Evolutionary conservation across 2,888 invertebrate species (phyloP).

Genomic region (Gastrophysa polygoni): DNA sequence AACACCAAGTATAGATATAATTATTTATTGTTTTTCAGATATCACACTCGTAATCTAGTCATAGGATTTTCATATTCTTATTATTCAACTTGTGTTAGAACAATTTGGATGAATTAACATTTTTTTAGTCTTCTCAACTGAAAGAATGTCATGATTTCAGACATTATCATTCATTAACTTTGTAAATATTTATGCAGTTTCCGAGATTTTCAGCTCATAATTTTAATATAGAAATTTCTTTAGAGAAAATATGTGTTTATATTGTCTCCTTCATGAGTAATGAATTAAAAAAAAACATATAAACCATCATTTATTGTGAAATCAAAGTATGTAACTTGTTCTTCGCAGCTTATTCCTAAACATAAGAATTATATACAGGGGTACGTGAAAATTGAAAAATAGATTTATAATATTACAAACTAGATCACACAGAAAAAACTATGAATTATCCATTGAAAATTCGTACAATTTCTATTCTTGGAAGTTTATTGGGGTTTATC

Average conservation of each 20-base stretch:
- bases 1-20: no score
- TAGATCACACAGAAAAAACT: neutral
- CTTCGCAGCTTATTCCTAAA: slow-evolving; percentile 18
- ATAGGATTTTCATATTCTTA: neutral
- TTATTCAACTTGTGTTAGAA: no score
- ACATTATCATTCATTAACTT: no score
- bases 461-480: no score
- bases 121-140: neutral
- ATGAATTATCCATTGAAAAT: neutral
- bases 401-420: neutral
- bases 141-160: neutral
- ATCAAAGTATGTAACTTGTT: slow-evolving; percentile 14
- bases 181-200: neutral
- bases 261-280: no score
- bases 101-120: neutral
- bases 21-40: neutral
- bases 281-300: neutral
- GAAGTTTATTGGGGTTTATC: no score
- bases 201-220: neutral
- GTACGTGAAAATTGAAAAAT: neutral
- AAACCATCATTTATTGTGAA: slow-evolving; percentile 12
- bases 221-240: neutral
- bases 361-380: slow-evolving; percentile 16
- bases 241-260: no score
- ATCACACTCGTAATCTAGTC: neutral